These are phyloP conservation scores for Morinoia aosen DNA, from an alignment of 2,888 invertebrate species.

Conservation along the genomic window DNA sequence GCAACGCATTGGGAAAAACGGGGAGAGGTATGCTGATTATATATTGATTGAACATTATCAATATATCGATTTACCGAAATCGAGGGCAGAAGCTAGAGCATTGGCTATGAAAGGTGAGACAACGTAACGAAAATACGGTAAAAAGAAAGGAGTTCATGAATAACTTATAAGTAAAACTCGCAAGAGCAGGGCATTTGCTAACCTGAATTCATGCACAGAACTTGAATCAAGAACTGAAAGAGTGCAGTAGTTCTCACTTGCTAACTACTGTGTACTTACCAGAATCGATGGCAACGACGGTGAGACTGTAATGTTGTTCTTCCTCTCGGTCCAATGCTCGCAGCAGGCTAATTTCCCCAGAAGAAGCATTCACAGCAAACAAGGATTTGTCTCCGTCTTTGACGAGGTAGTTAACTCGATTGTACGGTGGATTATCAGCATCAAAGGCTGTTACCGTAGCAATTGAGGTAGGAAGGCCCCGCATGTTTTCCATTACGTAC, in stretches of 20 bases:
- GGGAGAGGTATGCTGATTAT: not conserved
- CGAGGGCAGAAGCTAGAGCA: not conserved
- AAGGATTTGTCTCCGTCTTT: constrained; percentile 89
- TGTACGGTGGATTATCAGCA: constrained; percentile 91
- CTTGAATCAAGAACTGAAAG: not conserved
- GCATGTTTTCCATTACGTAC: constrained; percentile 92
- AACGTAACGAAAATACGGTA: not conserved
- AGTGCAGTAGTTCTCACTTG: not conserved
- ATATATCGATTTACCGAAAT: not conserved
- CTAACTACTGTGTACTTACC: constrained; percentile 76
- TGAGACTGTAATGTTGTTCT: constrained; percentile 86
- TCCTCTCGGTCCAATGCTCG: constrained; percentile 87
- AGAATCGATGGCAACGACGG: constrained; percentile 93
- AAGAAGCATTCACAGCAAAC: constrained; percentile 91
- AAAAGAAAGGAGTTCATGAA: not conserved
- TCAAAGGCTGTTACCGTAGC: constrained; percentile 86
- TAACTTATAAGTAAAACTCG: not conserved
- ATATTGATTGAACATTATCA: not conserved
- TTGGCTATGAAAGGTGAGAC: not conserved
- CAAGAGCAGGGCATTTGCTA: not conserved
- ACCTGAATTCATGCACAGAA: not conserved
- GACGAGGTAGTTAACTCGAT: constrained; percentile 91
- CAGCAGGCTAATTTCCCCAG: constrained; percentile 89
- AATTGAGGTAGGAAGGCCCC: constrained; percentile 77
- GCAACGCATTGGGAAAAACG: not conserved